A percentile compares a stretch with the other conserved stretches of the same genome.
Evolutionary conservation across 37 sponge, comb jelly and placozoan species (phyloP).

Genomic region (Hormiphora californensis): DNA sequence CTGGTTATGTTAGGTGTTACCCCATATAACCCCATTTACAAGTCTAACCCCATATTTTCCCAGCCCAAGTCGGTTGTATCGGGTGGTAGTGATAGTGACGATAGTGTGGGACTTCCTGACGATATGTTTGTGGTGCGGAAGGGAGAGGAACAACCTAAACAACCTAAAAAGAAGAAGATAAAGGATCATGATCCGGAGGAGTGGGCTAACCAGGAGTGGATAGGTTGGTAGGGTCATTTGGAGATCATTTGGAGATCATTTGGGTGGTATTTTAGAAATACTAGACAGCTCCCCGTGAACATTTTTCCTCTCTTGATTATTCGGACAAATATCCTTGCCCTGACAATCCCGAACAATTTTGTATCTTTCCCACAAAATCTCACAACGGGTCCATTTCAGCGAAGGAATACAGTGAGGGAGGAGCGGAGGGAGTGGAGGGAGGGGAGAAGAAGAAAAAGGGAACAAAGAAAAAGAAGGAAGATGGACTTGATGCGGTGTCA

Average conservation of each 20-base stretch:
- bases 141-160: not conserved
- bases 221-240: not conserved
- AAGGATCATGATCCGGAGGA: conserved; percentile 1
- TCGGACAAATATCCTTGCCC: too few species aligned
- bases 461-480: not conserved
- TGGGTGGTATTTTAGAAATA: not conserved
- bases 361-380: too few species aligned
- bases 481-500: not conserved
- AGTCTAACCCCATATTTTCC: too few species aligned
- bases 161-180: not conserved
- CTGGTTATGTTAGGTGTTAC: too few species aligned
- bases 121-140: not conserved
- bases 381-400: too few species aligned
- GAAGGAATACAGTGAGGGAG: not conserved
- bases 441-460: not conserved
- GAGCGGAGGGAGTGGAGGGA: not conserved
- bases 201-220: not conserved
- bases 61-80: too few species aligned
- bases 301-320: too few species aligned
- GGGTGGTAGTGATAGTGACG: not conserved
- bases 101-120: not conserved
- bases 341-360: too few species aligned
- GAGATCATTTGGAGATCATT: not conserved
- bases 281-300: too few species aligned
- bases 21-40: too few species aligned